These are phyloP conservation scores for Rhyacichthys aspro DNA, from an alignment of 2,797 vertebrate species.

Conservation along the genomic window DNA sequence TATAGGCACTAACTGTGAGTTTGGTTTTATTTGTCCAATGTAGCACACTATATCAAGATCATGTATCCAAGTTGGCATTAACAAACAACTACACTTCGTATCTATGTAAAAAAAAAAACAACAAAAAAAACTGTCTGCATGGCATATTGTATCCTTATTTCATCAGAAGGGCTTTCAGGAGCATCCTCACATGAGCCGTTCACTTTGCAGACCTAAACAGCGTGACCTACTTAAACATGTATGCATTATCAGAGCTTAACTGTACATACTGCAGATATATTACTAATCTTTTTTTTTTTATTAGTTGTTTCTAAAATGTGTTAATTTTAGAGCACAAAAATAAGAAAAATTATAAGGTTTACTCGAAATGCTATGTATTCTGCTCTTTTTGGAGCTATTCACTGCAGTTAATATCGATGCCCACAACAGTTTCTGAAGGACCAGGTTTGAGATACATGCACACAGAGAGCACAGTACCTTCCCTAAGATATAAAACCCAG, in stretches of 20 bases:
- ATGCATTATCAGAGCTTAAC: constrained; percentile 48
- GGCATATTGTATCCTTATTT: constrained; percentile 59
- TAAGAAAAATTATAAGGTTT: constrained; percentile 35
- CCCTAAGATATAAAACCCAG: constrained; percentile 29
- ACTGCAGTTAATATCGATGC: constrained; percentile 62
- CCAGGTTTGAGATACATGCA: constrained; percentile 42
- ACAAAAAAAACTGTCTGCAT: too few species aligned
- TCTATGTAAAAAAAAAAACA: constrained; percentile 69
- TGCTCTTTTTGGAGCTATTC: constrained; percentile 56
- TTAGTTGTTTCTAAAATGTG: constrained; percentile 10
- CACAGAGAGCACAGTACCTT: constrained; percentile 59
- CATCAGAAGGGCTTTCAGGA: constrained; percentile 70
- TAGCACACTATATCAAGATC: too few species aligned
- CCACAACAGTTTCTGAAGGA: constrained; percentile 55
- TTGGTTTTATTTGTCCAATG: constrained; percentile 8
- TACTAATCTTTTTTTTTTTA: constrained; percentile 34
- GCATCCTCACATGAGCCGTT: constrained; percentile 53
- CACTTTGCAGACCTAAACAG: constrained; percentile 41
- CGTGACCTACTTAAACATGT: constrained; percentile 37
- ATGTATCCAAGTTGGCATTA: constrained; percentile 12
- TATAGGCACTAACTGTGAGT: too few species aligned
- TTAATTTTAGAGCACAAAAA: constrained; percentile 45
- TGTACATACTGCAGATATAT: constrained; percentile 71
- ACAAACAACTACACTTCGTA: constrained; percentile 19
- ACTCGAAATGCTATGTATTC: constrained; percentile 63